Evolutionary conservation across 2,797 vertebrate species (phyloP), one percentile per base, ranked within the genome.

Genomic region (Periparus ater): DNA sequence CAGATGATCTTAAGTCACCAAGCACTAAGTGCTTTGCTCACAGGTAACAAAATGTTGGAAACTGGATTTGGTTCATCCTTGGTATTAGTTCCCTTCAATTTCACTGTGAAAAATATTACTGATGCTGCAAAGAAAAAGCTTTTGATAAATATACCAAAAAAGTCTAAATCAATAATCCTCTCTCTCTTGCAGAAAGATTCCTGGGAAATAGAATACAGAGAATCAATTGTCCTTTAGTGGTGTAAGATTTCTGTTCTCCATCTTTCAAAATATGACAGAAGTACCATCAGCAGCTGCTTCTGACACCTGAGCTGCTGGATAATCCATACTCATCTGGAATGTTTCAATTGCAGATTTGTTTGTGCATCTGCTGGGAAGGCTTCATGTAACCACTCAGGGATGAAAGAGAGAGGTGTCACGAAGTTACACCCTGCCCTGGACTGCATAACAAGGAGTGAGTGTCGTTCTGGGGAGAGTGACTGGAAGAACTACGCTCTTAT

Each of bases 21-120:
- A 89, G 86, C 17, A 75, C 53, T 77, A 75, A 81, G 55, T 62
- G 54, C 12, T 90, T 88, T 88, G 12, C 45, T 91, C 57, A 91
- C 80, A 88, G 47, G 57, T 81, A 96, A 23, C 5, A 81, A 89
- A 89, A 36, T 57, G 40, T 54, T 84, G 17, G 57, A 94, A 96
- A 95, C n/a, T 66, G 66, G 48, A 63, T 94, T 96, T 91, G n/a
- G 32, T 71, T 53, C 48, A 79, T 45, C 34, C 68, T 72, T 87
- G n/a, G 25, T 71, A 90, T 89, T 84, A 88, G 58, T 47, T 89
- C 62, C 71, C 89, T 93, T 97, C 87, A 67, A 21, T 91, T 94
- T 91, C 77, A 91, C 50, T 55, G 27, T 55, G 71, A 79, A 92
- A 94, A 71, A 80, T 67, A 54, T 54, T 71, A 91, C 29, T 55